Conservation (phyloP, 2,888 invertebrate genomes). For the Sepioteuthis lessoniana region DNA sequence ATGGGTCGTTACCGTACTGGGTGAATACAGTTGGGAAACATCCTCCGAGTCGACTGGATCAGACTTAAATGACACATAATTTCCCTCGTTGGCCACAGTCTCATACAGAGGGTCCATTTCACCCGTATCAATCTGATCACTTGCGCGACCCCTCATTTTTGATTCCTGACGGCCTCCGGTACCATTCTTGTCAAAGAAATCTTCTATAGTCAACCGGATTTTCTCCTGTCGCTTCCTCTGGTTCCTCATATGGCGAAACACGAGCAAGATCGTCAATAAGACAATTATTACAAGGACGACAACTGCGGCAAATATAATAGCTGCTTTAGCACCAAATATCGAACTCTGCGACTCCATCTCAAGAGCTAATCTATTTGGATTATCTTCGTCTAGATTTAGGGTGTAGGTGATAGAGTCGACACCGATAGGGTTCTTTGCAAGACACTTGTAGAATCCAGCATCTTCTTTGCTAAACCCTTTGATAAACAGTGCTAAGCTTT, state of each 20-base stretch:
- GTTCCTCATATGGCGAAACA: conserved; percentile 57
- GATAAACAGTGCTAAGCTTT: conserved; percentile 60
- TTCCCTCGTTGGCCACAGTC: conserved; percentile 60
- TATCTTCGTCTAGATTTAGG: conserved; percentile 61
- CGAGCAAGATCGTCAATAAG: conserved; percentile 59
- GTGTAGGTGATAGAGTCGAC: conserved; percentile 58
- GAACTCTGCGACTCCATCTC: conserved; percentile 49
- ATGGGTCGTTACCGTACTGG: conserved; percentile 35
- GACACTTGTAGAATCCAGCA: conserved; percentile 65
- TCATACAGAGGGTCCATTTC: conserved; percentile 53
- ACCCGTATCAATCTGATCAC: background rate
- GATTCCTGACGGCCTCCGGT: background rate
- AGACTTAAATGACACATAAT: conserved; percentile 70
- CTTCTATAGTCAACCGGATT: conserved; percentile 65
- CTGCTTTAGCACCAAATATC: conserved; percentile 55
- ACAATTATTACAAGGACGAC: conserved; percentile 61
- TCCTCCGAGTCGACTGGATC: conserved; percentile 66
- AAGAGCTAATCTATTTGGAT: conserved; percentile 53
- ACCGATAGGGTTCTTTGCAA: conserved; percentile 64
- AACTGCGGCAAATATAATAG: conserved; percentile 64
- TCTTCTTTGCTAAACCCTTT: conserved; percentile 62
- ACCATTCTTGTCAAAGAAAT: conserved; percentile 65
- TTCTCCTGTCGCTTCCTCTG: conserved; percentile 59
- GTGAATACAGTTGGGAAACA: conserved; percentile 59
- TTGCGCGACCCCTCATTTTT: background rate